Evolutionary conservation across 2,888 invertebrate genomes (phyloP).

Genomic region (Calliscelio sp.): DNA sequence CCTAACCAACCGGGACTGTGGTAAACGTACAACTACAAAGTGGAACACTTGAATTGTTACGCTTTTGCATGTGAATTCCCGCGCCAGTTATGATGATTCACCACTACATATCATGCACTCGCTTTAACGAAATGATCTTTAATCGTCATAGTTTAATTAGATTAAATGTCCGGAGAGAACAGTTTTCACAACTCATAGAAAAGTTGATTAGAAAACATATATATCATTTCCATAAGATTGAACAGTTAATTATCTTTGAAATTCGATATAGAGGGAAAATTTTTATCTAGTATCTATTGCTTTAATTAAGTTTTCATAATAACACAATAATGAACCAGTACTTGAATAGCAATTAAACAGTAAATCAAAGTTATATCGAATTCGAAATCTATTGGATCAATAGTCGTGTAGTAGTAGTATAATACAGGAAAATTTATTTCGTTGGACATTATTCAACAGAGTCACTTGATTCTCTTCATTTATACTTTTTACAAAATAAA

Average conservation of each 20-base stretch:
- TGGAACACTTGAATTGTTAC: conserved; percentile 69
- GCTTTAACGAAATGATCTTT: conserved; percentile 58
- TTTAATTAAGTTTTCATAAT: conserved; percentile 46
- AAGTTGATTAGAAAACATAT: conserved; percentile 14
- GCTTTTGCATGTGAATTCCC: conserved; percentile 66
- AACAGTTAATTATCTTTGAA: too few species aligned
- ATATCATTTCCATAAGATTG: too few species aligned
- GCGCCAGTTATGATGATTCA: conserved; percentile 35
- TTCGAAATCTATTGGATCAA: conserved; percentile 45
- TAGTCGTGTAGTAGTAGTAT: conserved; percentile 17
- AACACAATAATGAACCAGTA: conserved; percentile 3
- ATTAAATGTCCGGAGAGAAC: conserved; percentile 24
- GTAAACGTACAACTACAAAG: conserved; percentile 64
- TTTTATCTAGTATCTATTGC: too few species aligned
- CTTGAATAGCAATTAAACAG: conserved; percentile 29
- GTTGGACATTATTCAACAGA: too few species aligned
- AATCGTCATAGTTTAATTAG: conserved; percentile 62
- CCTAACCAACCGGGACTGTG: conserved; percentile 66
- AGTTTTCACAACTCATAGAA: conserved; percentile 9
- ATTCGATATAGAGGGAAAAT: too few species aligned
- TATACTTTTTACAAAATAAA: too few species aligned
- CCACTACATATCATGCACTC: conserved; percentile 51
- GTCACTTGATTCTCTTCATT: too few species aligned
- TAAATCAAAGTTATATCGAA: conserved; percentile 55
- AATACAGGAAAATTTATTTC: conserved; percentile 24